A percentile compares a stretch with the other conserved stretches of the same genome.
Conservation (phyloP, 2,113 vertebrate genomes). For the Panthera uncia region DNA sequence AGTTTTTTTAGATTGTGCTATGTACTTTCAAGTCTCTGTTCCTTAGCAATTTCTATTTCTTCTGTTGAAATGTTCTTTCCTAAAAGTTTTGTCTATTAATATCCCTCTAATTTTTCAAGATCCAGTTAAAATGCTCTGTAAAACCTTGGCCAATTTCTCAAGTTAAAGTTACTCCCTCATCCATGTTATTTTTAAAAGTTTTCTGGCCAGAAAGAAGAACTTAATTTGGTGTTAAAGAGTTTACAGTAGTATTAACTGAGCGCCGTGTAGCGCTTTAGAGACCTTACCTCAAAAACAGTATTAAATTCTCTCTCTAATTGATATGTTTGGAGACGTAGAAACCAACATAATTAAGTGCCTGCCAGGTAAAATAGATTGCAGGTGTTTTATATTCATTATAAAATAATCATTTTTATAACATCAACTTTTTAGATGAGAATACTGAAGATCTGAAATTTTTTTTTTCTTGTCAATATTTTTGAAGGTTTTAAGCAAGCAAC, state of each 20-base stretch:
- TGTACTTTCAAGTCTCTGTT: not conserved
- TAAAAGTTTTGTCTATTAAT: slow-evolving; percentile 22
- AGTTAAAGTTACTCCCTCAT: not conserved
- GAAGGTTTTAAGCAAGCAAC: not conserved
- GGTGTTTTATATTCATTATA: not conserved
- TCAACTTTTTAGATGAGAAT: not conserved
- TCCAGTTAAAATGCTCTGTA: not conserved
- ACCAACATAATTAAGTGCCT: not conserved
- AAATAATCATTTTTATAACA: not conserved
- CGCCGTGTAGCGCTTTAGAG: not conserved
- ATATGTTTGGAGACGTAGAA: not conserved
- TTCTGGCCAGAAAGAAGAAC: not conserved
- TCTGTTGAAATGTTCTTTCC: not conserved
- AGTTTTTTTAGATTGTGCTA: not conserved
- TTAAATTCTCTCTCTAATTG: not conserved
- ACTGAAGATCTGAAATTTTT: not conserved
- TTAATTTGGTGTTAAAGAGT: not conserved
- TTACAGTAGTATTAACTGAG: not conserved
- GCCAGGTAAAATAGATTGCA: not conserved
- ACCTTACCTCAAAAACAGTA: not conserved
- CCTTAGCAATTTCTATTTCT: not conserved
- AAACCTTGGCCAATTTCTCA: not conserved
- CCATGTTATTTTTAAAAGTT: not conserved
- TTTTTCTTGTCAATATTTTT: not conserved
- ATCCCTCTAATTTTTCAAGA: not conserved